Base-by-base conservation (phyloP, 2,888 invertebrate species). In the Oscheius sp. region DNA sequence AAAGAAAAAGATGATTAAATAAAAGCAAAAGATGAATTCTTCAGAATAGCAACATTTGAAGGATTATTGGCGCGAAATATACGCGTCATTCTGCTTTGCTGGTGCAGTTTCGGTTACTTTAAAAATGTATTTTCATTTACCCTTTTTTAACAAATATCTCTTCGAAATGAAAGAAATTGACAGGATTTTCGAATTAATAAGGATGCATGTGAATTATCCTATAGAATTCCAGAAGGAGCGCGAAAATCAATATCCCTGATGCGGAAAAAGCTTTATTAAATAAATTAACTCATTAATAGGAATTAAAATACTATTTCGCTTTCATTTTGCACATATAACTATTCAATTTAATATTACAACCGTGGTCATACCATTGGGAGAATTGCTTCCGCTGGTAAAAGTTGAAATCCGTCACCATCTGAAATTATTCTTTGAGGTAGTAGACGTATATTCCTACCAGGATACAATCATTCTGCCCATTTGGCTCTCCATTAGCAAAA, bases 341-440 rank as follows among this genome's bases (percentile, higher is more conserved):
- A 52, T 66, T 52, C 52, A 52, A 18, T 29, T 25, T 27, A 9
- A n/a, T 29, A 35, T 16, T 27, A 29, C 66, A 66, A 23, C 3
- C n/a, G 1, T 66, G 66, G 25, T 66, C 52, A 3, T 52, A 49
- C 66, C 66, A 66, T 49, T 52, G 27, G 1, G 27, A 16, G 1
- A 66, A 52, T 18, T 49, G 13, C 13, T 13, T 3, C 27, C 18
- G 2, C 18, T 29, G 27, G 16, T 35, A 9, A 52, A 35, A 66
- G 29, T 66, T 66, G 52, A 27, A 66, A 35, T 52, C 35, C 23
- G 66, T 52, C 2, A 66, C 27, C 49, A 66, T 66, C 66, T 66
- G 23, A 23, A 46, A 23, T 12, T 6, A 3, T 1, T 46, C 13
- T 18, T 2, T 21, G 3, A 18, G 21, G 5, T 49, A 7, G 3